Conservation (phyloP, 2,797 vertebrate species). For the Sebastes jordani region DNA sequence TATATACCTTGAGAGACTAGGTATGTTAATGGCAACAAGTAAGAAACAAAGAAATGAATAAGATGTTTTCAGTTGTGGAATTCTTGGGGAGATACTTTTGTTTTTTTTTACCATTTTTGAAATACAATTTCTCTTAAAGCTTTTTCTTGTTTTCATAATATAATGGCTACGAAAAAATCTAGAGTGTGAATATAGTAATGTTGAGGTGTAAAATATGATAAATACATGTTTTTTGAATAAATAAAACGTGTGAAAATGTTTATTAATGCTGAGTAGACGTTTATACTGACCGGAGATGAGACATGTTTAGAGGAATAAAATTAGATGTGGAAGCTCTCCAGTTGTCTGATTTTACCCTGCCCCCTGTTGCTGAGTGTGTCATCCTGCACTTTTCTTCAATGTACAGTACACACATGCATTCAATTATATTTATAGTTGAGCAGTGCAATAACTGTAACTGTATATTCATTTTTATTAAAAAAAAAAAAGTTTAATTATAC, state of each 20-base stretch:
- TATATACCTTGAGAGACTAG: conserved; percentile 20
- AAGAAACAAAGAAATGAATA: conserved; percentile 19
- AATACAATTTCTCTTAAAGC: conserved; percentile 29
- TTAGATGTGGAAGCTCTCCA: conserved; percentile 54
- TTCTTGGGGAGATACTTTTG: conserved; percentile 12
- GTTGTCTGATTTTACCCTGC: conserved; percentile 71
- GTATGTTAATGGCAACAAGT: conserved; percentile 28
- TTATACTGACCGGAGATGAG: conserved; percentile 53
- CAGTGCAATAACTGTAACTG: neutral
- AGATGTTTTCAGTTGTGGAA: conserved; percentile 28
- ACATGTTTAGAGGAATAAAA: conserved; percentile 75
- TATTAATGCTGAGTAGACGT: conserved; percentile 43
- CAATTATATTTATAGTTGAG: neutral
- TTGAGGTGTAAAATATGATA: conserved; percentile 57
- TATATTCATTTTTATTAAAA: conserved; percentile 1
- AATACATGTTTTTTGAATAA: conserved; percentile 37
- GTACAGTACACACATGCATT: neutral
- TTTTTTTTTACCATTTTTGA: conserved; percentile 52
- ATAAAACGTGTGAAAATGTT: conserved; percentile 60
- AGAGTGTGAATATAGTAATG: conserved; percentile 30
- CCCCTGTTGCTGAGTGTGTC: conserved; percentile 57
- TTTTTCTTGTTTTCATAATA: conserved; percentile 45
- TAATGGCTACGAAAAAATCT: conserved; percentile 11
- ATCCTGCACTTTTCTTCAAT: conserved; percentile 6
- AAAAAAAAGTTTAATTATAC: neutral